A percentile compares a stretch with the other conserved stretches of the same genome.
These are phyloP conservation scores for Acrobasis suavella DNA, from an alignment of 2,888 invertebrate genomes.

Conservation along the genomic window DNA sequence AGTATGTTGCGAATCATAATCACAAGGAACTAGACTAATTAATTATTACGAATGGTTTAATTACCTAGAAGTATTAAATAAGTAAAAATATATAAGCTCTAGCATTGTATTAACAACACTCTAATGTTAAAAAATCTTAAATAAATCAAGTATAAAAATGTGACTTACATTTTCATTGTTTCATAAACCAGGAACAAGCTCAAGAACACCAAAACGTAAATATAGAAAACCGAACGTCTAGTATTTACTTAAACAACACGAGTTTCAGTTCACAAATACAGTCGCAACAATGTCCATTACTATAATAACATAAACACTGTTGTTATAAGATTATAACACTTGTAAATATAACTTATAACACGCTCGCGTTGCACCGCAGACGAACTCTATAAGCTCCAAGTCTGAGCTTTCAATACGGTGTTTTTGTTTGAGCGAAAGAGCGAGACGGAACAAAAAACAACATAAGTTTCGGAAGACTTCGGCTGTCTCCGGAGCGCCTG, in stretches of 20 bases:
- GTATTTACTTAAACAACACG: slow-evolving; percentile 25
- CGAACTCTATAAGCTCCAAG: slow-evolving; percentile 42
- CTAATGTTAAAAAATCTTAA: no score
- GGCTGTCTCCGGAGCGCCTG: slow-evolving; percentile 60
- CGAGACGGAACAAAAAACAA: slow-evolving; percentile 66
- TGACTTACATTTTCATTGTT: slow-evolving; percentile 22
- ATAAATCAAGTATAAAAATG: not conserved
- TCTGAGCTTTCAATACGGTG: slow-evolving; percentile 55
- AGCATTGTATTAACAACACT: no score
- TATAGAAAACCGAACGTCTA: slow-evolving; percentile 3
- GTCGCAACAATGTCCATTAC: slow-evolving; percentile 58
- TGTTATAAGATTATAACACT: slow-evolving; percentile 21
- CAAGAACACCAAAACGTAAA: slow-evolving; percentile 12
- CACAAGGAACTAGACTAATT: no score
- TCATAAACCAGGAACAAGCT: slow-evolving; percentile 11
- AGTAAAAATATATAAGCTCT: no score
- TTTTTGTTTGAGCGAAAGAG: slow-evolving; percentile 66
- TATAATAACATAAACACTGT: slow-evolving; percentile 55
- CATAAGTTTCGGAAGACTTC: slow-evolving; percentile 68
- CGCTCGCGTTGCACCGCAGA: slow-evolving; percentile 43
- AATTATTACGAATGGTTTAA: no score
- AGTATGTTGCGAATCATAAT: no score
- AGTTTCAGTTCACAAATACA: slow-evolving; percentile 54
- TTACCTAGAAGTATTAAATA: not conserved
- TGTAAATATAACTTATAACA: slow-evolving; percentile 25